Base-by-base conservation (phyloP, 2,797 vertebrate species). In the Crocidura indochinensis region DNA sequence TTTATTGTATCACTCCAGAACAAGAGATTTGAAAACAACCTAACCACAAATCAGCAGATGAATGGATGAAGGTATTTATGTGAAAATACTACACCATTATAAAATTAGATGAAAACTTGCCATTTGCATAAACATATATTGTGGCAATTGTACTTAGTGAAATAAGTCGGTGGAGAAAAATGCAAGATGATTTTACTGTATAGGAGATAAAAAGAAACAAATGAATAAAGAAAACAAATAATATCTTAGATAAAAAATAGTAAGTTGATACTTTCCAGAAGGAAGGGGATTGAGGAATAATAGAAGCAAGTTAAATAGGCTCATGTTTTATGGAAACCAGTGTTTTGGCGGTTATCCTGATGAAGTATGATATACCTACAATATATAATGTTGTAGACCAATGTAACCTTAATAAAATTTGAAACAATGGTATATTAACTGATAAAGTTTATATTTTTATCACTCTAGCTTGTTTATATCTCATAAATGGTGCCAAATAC, bases 391-490 rank as follows among this genome's bases (percentile, higher is more conserved):
- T 44, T 72, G 46, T 12, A 72, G 24, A 72, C 38, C 29, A 46
- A 72, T 24, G 3, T 72, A 8, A 46, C 5, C 31, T 46, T 19
- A 72, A 72, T 71, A 72, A 44, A 69, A 69, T 69, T n/a, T 68
- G 65, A 19, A 26, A 38, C 20, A 38, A 38, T 20, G 15, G 14
- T 17, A 31, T 38, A 8, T 94, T 56, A 80, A 46, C 91, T 73
- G 88, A 90, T 78, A 74, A 46, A 74, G 76, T 92, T 67, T 71
- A 0, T 85, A 92, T 92, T 93, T 93, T 93, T 94, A 91, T 67
- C 53, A 81, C 51, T 75, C 73, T 90, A 7, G 56, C 62, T 68
- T 80, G 65, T 65, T 69, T 84, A n/a, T n/a, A 93, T 81, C 83
- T 88, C 90, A 69, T 38, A 80, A 64, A 87, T 38, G 65, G 22